A percentile compares a stretch with the other conserved stretches of the same genome.
Evolutionary conservation across 1,140 invertebrate species (phyloP).

Genomic region (Papilio glaucus): DNA sequence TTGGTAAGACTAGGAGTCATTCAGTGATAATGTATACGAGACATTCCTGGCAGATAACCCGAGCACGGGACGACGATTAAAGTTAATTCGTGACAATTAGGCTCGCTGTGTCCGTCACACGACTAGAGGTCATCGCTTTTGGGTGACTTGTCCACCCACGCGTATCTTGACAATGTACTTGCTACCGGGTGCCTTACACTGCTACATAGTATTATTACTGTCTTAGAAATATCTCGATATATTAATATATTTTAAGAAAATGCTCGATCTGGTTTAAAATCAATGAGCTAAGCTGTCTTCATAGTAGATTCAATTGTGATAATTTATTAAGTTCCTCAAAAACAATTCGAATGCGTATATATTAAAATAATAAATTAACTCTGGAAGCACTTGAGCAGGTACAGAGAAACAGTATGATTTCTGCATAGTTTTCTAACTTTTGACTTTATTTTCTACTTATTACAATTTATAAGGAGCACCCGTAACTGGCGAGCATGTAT

Average conservation of each 20-base stretch:
- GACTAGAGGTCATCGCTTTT: slow-evolving; percentile 39
- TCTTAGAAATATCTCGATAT: background rate
- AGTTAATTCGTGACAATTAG: slow-evolving; percentile 55
- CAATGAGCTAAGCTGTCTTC: too few relatives aligned
- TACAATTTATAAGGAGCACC: too few relatives aligned
- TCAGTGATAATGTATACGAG: slow-evolving; percentile 1
- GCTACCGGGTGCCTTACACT: background rate
- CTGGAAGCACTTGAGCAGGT: too few relatives aligned
- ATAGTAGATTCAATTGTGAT: background rate
- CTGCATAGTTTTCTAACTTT: too few relatives aligned
- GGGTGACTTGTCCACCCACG: slow-evolving; percentile 29
- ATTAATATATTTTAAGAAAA: too few relatives aligned
- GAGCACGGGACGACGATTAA: slow-evolving; percentile 43
- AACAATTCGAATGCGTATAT: background rate
- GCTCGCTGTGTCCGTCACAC: slow-evolving; percentile 36
- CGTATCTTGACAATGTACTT: slow-evolving; percentile 35
- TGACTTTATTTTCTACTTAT: too few relatives aligned
- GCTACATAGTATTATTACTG: background rate
- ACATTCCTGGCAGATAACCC: slow-evolving; percentile 53
- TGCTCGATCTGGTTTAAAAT: too few relatives aligned
- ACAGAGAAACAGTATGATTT: too few relatives aligned
- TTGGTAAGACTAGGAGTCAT: background rate
- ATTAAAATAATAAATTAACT: background rate
- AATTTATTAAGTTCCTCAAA: background rate
- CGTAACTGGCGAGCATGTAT: too few relatives aligned